phyloP scores from a whole-genome alignment of 2,888 invertebrate genomes.

The Drosophila buzzatii region DNA sequence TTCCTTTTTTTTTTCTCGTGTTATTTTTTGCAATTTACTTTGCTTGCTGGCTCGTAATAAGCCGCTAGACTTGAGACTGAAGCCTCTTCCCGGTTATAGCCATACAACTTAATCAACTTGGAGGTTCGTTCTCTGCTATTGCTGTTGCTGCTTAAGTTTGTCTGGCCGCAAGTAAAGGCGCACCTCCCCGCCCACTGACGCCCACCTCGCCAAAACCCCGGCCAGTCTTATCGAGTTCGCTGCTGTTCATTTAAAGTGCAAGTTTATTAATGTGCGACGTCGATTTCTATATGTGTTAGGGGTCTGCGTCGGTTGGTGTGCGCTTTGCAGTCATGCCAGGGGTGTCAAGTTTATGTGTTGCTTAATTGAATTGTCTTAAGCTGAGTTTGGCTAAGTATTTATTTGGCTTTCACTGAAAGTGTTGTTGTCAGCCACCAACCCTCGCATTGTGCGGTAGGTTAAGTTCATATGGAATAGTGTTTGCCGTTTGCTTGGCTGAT shows the following conservation, averaged over 20 bases:
- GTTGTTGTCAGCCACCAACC: conserved; percentile 4
- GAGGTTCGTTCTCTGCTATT: conserved; percentile 23
- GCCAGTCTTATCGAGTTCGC: conserved; percentile 26
- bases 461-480: conserved; percentile 18
- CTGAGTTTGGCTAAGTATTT: conserved; percentile 50
- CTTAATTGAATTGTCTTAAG: conserved; percentile 76
- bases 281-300: conserved; percentile 31
- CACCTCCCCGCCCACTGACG: neutral
- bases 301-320: conserved; percentile 5
- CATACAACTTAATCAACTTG: conserved; percentile 74
- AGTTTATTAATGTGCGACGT: conserved; percentile 68
- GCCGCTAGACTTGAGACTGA: conserved; percentile 64
- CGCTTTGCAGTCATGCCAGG: conserved; percentile 15
- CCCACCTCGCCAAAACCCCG: neutral
- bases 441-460: conserved; percentile 14
- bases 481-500: neutral
- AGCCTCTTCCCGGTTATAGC: conserved; percentile 55
- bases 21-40: conserved; percentile 66
- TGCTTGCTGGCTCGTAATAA: conserved; percentile 75
- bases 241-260: conserved; percentile 71
- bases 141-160: conserved; percentile 65
- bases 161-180: conserved; percentile 61
- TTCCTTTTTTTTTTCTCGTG: conserved; percentile 6
- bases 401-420: conserved; percentile 41
- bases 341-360: conserved; percentile 76